Evolutionary conservation across 2,113 vertebrate species (phyloP).

Genomic region (Bufo bufo): DNA sequence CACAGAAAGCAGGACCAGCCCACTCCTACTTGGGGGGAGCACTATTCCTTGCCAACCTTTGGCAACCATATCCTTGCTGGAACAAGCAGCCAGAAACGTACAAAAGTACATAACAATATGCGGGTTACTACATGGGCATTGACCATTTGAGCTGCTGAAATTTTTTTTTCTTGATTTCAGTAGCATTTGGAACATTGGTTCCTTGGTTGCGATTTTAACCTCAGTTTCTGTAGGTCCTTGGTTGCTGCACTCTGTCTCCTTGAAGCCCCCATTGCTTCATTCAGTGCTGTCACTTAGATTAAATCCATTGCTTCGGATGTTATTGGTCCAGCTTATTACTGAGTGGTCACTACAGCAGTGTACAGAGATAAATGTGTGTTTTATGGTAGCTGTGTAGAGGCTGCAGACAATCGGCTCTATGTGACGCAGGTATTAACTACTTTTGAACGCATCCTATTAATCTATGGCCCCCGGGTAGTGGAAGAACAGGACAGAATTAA

Average conservation of each 20-base stretch:
- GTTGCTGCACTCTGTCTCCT: background rate
- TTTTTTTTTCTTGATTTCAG: too few relatives aligned
- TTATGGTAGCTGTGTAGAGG: background rate
- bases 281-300: background rate
- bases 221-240: too few relatives aligned
- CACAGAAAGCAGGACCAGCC: too few relatives aligned
- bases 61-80: too few relatives aligned
- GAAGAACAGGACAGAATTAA: slow-evolving; percentile 16
- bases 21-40: too few relatives aligned
- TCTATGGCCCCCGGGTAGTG: background rate
- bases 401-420: background rate
- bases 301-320: background rate
- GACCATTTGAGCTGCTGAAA: too few relatives aligned
- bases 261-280: background rate
- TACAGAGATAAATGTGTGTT: background rate
- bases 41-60: too few relatives aligned
- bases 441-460: background rate
- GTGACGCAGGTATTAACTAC: background rate
- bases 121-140: too few relatives aligned
- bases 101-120: too few relatives aligned
- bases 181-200: too few relatives aligned
- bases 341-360: background rate
- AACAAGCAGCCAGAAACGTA: too few relatives aligned
- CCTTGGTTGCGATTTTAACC: too few relatives aligned
- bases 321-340: background rate